Conservation (phyloP, 2,113 vertebrate genomes). For the Neolamprologus falcicula region DNA sequence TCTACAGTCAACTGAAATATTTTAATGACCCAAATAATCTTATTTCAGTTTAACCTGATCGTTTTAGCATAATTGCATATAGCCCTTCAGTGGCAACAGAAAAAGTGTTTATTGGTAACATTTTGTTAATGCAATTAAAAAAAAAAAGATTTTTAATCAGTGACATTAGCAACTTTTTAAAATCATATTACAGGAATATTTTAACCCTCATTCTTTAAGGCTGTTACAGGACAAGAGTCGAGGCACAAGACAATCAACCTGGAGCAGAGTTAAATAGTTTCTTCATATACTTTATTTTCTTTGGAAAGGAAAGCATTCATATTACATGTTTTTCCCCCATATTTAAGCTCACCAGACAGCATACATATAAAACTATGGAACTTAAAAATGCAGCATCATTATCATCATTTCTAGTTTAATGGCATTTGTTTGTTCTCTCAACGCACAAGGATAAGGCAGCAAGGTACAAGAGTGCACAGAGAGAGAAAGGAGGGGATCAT, state of each 20-base stretch:
- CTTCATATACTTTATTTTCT: constrained; percentile 71
- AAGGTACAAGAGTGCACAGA: constrained; percentile 37
- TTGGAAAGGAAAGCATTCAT: constrained; percentile 69
- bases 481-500: not conserved
- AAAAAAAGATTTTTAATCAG: not conserved
- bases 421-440: constrained; percentile 47
- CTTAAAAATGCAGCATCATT: constrained; percentile 57
- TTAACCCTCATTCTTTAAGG: not conserved
- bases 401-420: constrained; percentile 49
- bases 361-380: constrained; percentile 56
- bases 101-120: not conserved
- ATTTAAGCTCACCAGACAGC: constrained; percentile 45
- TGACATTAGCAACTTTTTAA: not conserved
- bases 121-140: accelerated
- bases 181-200: not conserved
- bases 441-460: constrained; percentile 58
- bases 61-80: not conserved
- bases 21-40: not conserved
- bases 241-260: not conserved
- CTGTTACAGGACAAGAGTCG: not conserved
- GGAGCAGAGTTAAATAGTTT: not conserved
- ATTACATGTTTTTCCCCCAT: constrained; percentile 43
- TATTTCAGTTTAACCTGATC: not conserved
- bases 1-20: not conserved
- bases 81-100: not conserved